These are phyloP conservation scores for Sander vitreus DNA, from an alignment of 2,113 vertebrate genomes.

Conservation along the genomic window DNA sequence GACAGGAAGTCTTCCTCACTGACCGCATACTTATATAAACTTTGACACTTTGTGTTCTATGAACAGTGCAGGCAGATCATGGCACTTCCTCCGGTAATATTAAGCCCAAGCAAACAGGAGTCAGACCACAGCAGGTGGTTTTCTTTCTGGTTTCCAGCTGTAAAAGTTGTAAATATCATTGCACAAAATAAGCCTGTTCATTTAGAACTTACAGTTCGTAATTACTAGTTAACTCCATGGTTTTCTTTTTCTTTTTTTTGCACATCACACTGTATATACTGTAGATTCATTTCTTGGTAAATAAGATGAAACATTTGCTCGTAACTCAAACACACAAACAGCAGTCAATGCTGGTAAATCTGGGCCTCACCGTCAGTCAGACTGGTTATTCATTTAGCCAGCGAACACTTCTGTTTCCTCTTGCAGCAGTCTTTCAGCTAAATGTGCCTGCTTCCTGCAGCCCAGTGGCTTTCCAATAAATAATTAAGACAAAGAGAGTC, in stretches of 20 bases:
- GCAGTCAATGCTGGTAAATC: background rate
- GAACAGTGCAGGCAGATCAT: background rate
- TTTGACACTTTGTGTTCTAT: background rate
- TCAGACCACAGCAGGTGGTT: background rate
- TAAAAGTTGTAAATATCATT: no score
- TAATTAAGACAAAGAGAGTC: slow-evolving; percentile 80
- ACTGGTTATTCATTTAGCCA: background rate
- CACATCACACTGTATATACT: background rate
- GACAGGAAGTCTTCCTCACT: background rate
- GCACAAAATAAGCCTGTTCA: background rate
- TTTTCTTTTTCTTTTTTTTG: background rate
- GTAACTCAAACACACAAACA: background rate
- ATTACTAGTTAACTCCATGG: background rate
- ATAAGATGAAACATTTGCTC: background rate
- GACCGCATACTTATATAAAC: background rate
- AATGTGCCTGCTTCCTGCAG: slow-evolving; percentile 24
- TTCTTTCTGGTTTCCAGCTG: background rate
- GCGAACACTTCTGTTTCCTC: slow-evolving; percentile 3
- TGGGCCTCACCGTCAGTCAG: background rate
- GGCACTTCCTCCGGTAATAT: background rate
- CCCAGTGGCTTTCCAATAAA: slow-evolving; percentile 82
- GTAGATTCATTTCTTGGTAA: background rate
- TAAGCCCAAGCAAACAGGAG: no score
- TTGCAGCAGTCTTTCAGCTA: slow-evolving; percentile 10
- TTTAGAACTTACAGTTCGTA: background rate